These are phyloP conservation scores for Gortyna flavago DNA, from an alignment of 2,888 invertebrate species.

Conservation along the genomic window DNA sequence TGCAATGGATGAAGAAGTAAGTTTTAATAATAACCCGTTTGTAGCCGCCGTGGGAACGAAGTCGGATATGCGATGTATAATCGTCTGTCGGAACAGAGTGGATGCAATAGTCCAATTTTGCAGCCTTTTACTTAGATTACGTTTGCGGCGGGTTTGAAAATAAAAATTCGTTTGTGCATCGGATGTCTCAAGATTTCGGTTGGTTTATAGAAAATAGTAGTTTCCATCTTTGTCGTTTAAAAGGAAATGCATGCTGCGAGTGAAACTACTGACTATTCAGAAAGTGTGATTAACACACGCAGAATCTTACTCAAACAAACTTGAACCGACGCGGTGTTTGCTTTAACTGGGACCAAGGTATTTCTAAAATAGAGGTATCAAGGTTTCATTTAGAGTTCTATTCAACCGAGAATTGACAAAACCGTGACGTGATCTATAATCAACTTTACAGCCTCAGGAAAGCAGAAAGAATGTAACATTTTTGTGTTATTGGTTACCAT, in stretches of 20 bases:
- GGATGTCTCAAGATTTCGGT: slow-evolving; percentile 67
- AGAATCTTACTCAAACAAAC: slow-evolving; percentile 38
- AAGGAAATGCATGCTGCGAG: slow-evolving; percentile 47
- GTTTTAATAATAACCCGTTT: slow-evolving; percentile 90
- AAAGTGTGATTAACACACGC: slow-evolving; percentile 53
- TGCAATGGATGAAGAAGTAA: slow-evolving; percentile 75
- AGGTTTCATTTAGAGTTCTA: slow-evolving; percentile 26
- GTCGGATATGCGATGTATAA: slow-evolving; percentile 89
- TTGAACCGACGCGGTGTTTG: slow-evolving; percentile 17
- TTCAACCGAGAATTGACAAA: slow-evolving; percentile 53
- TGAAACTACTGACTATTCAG: slow-evolving; percentile 51
- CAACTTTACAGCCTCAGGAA: slow-evolving; percentile 63
- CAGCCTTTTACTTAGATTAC: slow-evolving; percentile 89
- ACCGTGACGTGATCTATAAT: slow-evolving; percentile 63
- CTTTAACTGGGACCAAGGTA: slow-evolving; percentile 14
- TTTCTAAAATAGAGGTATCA: slow-evolving; percentile 30
- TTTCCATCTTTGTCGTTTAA: slow-evolving; percentile 37
- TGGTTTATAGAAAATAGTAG: slow-evolving; percentile 56
- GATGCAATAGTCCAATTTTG: slow-evolving; percentile 90
- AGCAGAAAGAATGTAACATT: slow-evolving; percentile 63
- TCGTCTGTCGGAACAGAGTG: slow-evolving; percentile 87
- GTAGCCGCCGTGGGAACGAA: slow-evolving; percentile 89
- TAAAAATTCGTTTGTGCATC: slow-evolving; percentile 79
- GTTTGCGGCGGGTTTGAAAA: slow-evolving; percentile 80
- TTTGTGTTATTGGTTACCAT: slow-evolving; percentile 64